phyloP scores from a whole-genome alignment of 2,797 vertebrate genomes.

The Chelon auratus region DNA sequence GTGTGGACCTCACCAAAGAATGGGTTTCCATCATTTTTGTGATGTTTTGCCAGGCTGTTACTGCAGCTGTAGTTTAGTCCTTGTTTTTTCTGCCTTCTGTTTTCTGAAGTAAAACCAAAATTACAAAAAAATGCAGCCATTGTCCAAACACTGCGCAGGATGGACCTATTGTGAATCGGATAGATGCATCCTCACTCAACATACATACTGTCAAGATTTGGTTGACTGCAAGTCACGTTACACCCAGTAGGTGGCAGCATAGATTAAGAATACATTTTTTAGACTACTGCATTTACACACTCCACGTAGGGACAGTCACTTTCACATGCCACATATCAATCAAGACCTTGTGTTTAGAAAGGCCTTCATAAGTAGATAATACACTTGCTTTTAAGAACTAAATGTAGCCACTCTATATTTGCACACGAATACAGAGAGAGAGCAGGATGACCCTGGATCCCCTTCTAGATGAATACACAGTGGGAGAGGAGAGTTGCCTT shows the following conservation, averaged over 20 bases:
- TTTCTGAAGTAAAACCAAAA: no score
- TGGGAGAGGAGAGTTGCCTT: not conserved
- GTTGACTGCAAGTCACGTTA: slow-evolving; percentile 3
- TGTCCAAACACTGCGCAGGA: no score
- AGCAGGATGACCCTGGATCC: slow-evolving; percentile 27
- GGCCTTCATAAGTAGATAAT: slow-evolving; percentile 87
- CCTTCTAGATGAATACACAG: slow-evolving; percentile 10
- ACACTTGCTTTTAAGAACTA: slow-evolving; percentile 13
- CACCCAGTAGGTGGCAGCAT: slow-evolving; percentile 71
- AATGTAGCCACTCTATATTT: not conserved
- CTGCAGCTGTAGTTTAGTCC: no score
- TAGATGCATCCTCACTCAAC: no score
- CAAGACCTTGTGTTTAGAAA: slow-evolving; percentile 6
- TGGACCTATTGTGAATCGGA: no score
- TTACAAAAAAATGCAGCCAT: no score
- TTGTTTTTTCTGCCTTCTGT: no score
- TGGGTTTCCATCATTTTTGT: no score
- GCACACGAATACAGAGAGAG: not conserved
- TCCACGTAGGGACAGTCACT: not conserved
- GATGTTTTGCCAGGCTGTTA: no score
- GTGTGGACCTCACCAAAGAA: no score
- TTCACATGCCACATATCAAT: slow-evolving; percentile 20
- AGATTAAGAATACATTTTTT: slow-evolving; percentile 5
- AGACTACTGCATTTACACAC: not conserved
- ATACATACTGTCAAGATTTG: no score